Base-by-base conservation (phyloP, 2,113 vertebrate species). In the Symphodus melops region DNA sequence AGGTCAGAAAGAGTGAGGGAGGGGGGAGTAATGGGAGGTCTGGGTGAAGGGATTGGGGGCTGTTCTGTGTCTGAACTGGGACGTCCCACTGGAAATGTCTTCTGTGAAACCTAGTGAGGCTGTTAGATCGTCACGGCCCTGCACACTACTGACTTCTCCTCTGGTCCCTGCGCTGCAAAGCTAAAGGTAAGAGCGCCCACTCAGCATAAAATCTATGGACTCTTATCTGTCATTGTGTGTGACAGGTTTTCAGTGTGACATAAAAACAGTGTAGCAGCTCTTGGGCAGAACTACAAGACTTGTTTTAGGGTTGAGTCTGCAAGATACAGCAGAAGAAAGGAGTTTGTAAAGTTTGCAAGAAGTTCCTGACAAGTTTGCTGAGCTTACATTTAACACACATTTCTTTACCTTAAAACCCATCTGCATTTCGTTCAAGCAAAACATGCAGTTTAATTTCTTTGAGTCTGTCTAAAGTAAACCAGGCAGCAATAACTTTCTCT, bases 1-100 rank as follows among this genome's bases (percentile, higher is more conserved):
- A 14, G 19, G 10, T n/a, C 19, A 55, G 57, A 42, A 17, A 46
- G 80, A 84, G n/a, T 3, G 65, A 23, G 53, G 65, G 39, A 41
- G 39, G 39, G 39, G 39, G 39, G 39, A 9, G 39, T 33, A 41
- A 41, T 41, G 8, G 56, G 79, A 68, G 58, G 68, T 51, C 23
- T 51, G 63, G 17, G 17, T 28, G 51, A 53, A 60, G 21, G 19
- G 64, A 13, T 66, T 72, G 67, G 68, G 25, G 42, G 57, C 46
- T 48, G 64, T 81, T 13, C 56, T 39, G 93, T 88, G 87, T 88
- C 60, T 81, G 36, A 17, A 49, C 68, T 89, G 86, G 94, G 93
- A 94, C 95, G 92, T 94, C 95, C 95, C 96, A 91, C 93, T 93
- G 92, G 90, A 96, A 95, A 94, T 94, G 96, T 95, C 93, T 93